These are phyloP conservation scores for Zapornia atra DNA, from an alignment of 2,113 vertebrate genomes.

Conservation along the genomic window DNA sequence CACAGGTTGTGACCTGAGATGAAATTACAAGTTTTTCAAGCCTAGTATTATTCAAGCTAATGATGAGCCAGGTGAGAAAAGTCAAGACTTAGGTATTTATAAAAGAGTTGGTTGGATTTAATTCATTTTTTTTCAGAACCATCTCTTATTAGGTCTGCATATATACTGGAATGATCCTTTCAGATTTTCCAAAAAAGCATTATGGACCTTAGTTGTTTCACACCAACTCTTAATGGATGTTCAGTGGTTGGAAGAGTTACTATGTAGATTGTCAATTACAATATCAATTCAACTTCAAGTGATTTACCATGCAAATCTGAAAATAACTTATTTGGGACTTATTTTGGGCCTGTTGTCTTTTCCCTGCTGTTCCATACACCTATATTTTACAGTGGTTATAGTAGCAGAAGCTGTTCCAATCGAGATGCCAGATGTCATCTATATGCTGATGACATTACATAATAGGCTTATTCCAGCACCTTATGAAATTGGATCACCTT, in stretches of 20 bases:
- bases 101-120: not conserved
- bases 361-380: not conserved
- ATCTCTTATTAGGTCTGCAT: not conserved
- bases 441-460: not conserved
- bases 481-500: slow-evolving; percentile 18
- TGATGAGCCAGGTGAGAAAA: not conserved
- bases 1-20: not conserved
- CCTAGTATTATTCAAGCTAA: not conserved
- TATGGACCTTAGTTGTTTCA: not conserved
- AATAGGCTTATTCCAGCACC: not conserved
- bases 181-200: not conserved
- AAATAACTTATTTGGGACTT: not conserved
- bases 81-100: not conserved
- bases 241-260: not conserved
- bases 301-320: not conserved
- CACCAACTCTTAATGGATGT: not conserved
- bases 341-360: not conserved
- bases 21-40: not conserved
- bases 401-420: not conserved
- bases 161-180: not conserved
- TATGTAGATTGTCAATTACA: not conserved
- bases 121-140: not conserved
- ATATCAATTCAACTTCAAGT: not conserved
- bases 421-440: not conserved
- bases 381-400: not conserved